These are phyloP conservation scores for Aphrocallistes beatrix DNA, from an alignment of 37 sponge, comb jelly and placozoan species.

Conservation along the genomic window DNA sequence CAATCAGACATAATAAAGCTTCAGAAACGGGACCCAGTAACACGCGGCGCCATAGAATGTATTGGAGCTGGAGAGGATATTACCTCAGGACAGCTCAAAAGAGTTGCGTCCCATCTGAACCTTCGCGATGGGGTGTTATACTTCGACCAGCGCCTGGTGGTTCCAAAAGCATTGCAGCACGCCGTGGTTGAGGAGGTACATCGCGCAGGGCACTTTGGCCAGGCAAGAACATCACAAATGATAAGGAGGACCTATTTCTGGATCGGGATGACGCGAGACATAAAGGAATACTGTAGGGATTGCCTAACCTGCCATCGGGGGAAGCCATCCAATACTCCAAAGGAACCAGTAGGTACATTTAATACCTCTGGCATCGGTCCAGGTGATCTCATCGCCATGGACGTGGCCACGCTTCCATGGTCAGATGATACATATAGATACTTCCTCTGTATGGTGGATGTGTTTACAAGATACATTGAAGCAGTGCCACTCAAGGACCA, in stretches of 20 bases:
- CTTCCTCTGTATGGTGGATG: neutral
- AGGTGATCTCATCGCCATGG: neutral
- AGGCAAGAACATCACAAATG: neutral
- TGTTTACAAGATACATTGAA: neutral
- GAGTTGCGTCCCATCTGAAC: neutral
- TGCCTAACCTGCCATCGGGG: neutral
- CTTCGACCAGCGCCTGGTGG: neutral
- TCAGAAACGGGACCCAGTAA: neutral
- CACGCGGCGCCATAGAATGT: neutral
- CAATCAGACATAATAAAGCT: neutral
- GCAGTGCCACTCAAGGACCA: neutral
- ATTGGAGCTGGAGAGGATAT: neutral
- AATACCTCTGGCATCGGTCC: neutral
- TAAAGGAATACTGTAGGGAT: neutral
- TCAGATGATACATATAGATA: neutral
- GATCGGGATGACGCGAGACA: neutral
- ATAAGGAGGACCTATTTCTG: neutral
- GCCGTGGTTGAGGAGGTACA: neutral
- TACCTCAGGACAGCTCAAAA: neutral
- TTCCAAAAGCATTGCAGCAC: neutral
- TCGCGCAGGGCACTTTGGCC: neutral
- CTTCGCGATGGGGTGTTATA: neutral
- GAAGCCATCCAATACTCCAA: neutral
- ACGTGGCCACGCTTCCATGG: neutral
- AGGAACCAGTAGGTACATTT: neutral